Evolutionary conservation across 2,888 invertebrate genomes (phyloP), one percentile per base, ranked within the genome.

Genomic region (Clunio marinus): DNA sequence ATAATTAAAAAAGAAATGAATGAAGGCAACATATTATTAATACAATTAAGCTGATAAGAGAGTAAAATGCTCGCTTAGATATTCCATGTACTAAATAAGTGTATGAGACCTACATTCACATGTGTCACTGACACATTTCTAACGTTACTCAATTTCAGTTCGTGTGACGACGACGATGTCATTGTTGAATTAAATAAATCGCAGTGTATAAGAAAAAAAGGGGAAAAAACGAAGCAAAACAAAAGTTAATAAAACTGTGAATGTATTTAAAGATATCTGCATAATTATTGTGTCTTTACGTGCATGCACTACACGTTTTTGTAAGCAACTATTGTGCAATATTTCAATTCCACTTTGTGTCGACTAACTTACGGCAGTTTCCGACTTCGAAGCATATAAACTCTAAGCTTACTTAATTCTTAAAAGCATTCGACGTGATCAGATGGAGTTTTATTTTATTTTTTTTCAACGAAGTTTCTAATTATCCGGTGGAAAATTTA

Each of bases 71-170:
- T n/a, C n/a, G n/a, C n/a, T n/a, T n/a, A n/a, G n/a, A n/a, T n/a
- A n/a, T n/a, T n/a, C n/a, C n/a, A n/a, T n/a, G n/a, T n/a, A n/a
- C n/a, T n/a, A n/a, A n/a, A n/a, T n/a, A n/a, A n/a, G n/a, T n/a
- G n/a, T n/a, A n/a, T n/a, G 25, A 57, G 57, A 57, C 57, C 57
- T 57, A 57, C 57, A 25, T 57, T 27, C 27, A 22, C 27, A 57
- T 57, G 27, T 57, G 57, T 57, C 57, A 57, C 27, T 57, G 57
- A 57, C 57, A 57, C 57, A 57, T 17, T 57, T 57, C 27, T 24
- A 27, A 5, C 27, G 27, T 57, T 57, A 57, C 27, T 51, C 24
- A 51, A 51, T 51, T n/a, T n/a, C n/a, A n/a, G n/a, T n/a, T n/a
- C n/a, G n/a, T n/a, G n/a, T n/a, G n/a, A n/a, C n/a, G n/a, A 17